phyloP scores from a whole-genome alignment of 2,113 vertebrate genomes.

The Nibea albiflora region DNA sequence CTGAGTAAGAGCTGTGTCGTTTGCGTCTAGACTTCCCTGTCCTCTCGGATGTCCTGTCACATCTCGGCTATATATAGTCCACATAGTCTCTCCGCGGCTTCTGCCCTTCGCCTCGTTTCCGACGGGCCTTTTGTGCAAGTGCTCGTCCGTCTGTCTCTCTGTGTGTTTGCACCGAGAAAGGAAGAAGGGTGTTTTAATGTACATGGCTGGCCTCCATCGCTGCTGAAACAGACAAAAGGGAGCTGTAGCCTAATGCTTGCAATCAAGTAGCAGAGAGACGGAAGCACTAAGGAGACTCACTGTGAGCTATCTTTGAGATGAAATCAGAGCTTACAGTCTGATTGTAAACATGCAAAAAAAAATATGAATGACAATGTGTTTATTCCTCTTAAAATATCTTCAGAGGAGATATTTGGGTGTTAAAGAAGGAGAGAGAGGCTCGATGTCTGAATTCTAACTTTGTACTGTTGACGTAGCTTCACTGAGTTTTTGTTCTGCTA shows the following conservation, averaged over 20 bases:
- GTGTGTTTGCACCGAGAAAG: constrained; percentile 31
- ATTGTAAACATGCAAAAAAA: constrained; percentile 29
- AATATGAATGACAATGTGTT: constrained; percentile 6
- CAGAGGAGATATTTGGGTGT: constrained; percentile 6
- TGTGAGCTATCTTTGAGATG: neutral
- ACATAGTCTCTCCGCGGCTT: constrained; percentile 44
- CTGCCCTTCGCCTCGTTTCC: constrained; percentile 44
- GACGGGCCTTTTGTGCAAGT: constrained; percentile 45
- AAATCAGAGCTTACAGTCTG: constrained; percentile 1
- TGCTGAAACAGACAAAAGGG: constrained; percentile 11
- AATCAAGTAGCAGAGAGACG: constrained; percentile 11
- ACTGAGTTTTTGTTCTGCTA: neutral
- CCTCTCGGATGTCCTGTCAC: constrained; percentile 77
- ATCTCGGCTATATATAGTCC: constrained; percentile 75
- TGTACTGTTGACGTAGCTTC: no score
- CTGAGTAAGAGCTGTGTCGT: constrained; percentile 42
- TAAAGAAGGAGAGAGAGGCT: neutral
- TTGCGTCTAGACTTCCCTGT: constrained; percentile 73
- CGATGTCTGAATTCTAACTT: no score
- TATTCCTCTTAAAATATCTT: neutral
- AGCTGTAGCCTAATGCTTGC: neutral
- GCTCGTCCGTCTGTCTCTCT: constrained; percentile 23
- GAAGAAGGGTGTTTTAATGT: constrained; percentile 10
- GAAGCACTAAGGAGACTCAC: neutral
- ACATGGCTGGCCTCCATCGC: constrained; percentile 1